Base-by-base conservation (phyloP, 2,797 vertebrate genomes). In the Alfaro cultratus region DNA sequence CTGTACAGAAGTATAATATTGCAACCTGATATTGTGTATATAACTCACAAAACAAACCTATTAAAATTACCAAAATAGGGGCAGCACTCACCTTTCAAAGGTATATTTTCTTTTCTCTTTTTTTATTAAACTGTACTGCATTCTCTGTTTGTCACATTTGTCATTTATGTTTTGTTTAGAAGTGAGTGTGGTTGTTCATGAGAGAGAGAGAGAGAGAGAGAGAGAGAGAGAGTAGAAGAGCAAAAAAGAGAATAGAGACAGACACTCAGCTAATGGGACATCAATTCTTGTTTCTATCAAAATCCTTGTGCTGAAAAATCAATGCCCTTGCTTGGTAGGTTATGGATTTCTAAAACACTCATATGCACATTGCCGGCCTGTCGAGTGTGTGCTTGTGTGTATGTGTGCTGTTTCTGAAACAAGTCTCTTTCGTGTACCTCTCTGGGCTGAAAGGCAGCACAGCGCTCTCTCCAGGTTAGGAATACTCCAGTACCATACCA, bases 11-110 rank as follows among this genome's bases (percentile, higher is more conserved):
- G 83, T 91, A 93, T 95, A 94, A 95, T 96, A 96, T 96, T 96
- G 96, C 95, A 95, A 96, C 96, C 96, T 96, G 95, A 96, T 95
- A 96, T 95, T 96, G 94, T 96, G 95, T 95, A 96, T 96, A 95
- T 94, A 94, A 94, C 91, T 95, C 88, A 92, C 93, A 93, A 93
- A 93, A 86, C 90, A 89, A 91, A 93, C 85, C 87, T 88, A 87
- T 87, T 86, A 87, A 73, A 79, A 86, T 85, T 60, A 85, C 88
- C 84, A 85, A 57, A 91, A 84, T 83, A 89, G 91, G 93, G 92
- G 89, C 90, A 90, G 91, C 90, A 75, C 46, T 87, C 80, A 91
- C 85, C 80, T 1, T 86, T 85, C 77, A 79, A 81, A 90, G 84
- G 87, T 89, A 83, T 79, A 0, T 81, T 83, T 80, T 86, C 83